Evolutionary conservation across 2,113 vertebrate genomes (phyloP), one percentile per base, ranked within the genome.

Genomic region (Xyrauchen texanus): DNA sequence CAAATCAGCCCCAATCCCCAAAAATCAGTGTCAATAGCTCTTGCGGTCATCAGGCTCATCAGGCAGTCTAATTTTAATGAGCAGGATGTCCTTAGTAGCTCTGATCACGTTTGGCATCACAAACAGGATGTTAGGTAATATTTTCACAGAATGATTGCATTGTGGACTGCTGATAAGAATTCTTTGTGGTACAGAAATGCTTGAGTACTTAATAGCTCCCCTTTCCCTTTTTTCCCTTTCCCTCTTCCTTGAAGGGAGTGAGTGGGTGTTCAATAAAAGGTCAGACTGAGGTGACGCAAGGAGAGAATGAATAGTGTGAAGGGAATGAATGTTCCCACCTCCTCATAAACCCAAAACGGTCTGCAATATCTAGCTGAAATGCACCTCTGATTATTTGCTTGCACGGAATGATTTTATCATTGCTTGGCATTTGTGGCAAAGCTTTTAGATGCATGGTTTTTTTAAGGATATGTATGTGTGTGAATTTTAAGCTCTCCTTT

Each of bases 281-380:
- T 89, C 88, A 93, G 86, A 81, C 47, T 68, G 77, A 85, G 90
- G 89, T 88, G 84, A 86, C 65, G 21, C 1, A 34, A 34, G 21
- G 53, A 81, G 49, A 63, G 74, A 83, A 85, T 86, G 81, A 68
- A 58, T 58, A 58, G 15, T 34, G 21, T 34, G 21, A 15, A 12
- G 51, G 9, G 21, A 68, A 69, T 34, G 75, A 64, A 52, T 52
- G 13, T 13, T 10, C 52, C 63, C 65, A 3, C 51, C 15, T 10
- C 11, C 46, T 62, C 45, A 49, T 8, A 49, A 74, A 62, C 58
- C 58, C 12, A 10, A 49, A 74, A 49, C 15, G 21, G 49, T 69
- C 49, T 69, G 47, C 49, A 69, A 16, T 6, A 6, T 69, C 16
- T 12, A 11, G 16, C 4, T 69, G 49, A 69, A 69, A 58, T 58